Base-by-base conservation (phyloP, 2,113 vertebrate species). In the Poecilia latipinna region DNA sequence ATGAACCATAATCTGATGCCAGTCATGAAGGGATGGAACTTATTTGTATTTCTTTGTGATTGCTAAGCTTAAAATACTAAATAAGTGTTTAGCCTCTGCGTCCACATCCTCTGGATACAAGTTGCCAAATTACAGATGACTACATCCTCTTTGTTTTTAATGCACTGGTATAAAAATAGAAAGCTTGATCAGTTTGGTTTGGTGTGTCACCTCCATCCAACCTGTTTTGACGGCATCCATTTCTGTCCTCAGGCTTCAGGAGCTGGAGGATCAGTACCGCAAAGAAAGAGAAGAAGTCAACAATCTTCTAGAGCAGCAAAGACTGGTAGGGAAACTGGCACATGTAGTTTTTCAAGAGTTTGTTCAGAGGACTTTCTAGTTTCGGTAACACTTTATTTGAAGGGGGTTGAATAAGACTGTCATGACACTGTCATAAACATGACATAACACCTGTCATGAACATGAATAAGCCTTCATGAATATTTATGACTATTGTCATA, bases 231-330 rank as follows among this genome's bases (percentile, higher is more conserved):
- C 72, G 2, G 48, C 61, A 29, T 80, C n/a, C 72, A 33, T 60
- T 74, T 71, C n/a, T 84, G 42, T 85, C 66, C 3, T 3, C 60
- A 99, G 98, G 89, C 96, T 99, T 39, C 98, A 99, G 86, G 98
- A 99, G 61, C 85, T 99, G 77, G 98, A 99, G 88, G 97, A 98
- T 61, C 97, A 98, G 78, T 99, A 99, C 81, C 96, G 98, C 54
- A 95, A 93, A 78, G 98, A 99, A 86, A 93, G 97, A 48, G 97
- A 99, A 76, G 98, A 99, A 73, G 96, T 96, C 1, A 97, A 96
- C 89, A 98, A 98, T 83, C 95, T 99, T 32, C 93, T 99, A 33
- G 98, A 99, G 89, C 97, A 98, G 87, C 98, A 99, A 86, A 95
- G 98, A 90, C 94, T 98, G 96, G 98, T 99, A 91, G 77, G 65